Conservation (phyloP, 2,888 invertebrate species). For the Halocaridina rubra region DNA sequence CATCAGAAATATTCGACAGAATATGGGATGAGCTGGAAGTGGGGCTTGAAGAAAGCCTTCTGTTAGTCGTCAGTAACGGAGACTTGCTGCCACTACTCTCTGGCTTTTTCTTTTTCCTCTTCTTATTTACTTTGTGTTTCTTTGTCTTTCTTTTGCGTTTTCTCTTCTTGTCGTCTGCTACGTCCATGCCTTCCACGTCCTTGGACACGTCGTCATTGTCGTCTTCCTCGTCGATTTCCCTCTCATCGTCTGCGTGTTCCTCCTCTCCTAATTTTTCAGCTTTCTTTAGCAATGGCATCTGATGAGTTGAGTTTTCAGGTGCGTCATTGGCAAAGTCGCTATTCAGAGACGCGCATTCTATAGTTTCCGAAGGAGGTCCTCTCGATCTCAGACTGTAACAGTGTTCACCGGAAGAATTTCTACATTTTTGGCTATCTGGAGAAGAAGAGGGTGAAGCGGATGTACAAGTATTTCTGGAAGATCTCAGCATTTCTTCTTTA, state of each 20-base stretch:
- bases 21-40: neutral
- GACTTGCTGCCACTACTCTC: constrained; percentile 28
- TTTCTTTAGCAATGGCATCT: neutral
- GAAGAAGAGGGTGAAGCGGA: constrained; percentile 22
- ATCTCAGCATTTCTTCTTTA: constrained; percentile 1
- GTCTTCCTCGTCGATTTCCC: constrained; percentile 49
- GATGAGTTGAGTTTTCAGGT: neutral
- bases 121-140: constrained; percentile 47
- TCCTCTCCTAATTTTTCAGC: constrained; percentile 7
- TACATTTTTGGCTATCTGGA: constrained; percentile 28
- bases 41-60: constrained; percentile 3
- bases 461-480: constrained; percentile 10
- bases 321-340: neutral
- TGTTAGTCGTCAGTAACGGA: neutral
- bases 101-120: constrained; percentile 43
- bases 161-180: constrained; percentile 40
- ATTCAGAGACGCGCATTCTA: neutral
- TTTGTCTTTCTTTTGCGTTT: constrained; percentile 50
- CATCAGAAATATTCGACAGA: neutral
- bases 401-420: constrained; percentile 48
- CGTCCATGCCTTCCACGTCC: neutral
- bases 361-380: constrained; percentile 44
- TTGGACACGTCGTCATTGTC: neutral
- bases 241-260: constrained; percentile 27
- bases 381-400: constrained; percentile 62